Percentiles rank a stretch among this genome's conserved stretches.
Conservation (phyloP, 2,888 invertebrate species). For the Tetanocera ferruginea region DNA sequence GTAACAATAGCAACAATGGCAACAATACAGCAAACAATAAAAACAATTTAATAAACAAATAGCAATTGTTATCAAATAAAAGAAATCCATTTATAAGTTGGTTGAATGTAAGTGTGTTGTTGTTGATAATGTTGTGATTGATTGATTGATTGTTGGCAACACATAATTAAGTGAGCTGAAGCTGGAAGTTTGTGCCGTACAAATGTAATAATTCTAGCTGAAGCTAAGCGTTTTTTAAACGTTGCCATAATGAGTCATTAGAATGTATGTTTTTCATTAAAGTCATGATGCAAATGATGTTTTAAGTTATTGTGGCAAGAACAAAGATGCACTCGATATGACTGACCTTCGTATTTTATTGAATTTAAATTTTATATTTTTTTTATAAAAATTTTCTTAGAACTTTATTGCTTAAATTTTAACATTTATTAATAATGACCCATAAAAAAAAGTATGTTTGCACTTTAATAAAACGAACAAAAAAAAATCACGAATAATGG, state of each 20-base stretch:
- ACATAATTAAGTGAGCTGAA: slow-evolving; percentile 2
- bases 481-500: no score
- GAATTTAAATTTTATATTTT: no score
- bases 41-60: slow-evolving; percentile 26
- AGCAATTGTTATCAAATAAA: slow-evolving; percentile 32
- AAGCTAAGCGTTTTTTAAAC: slow-evolving; percentile 11
- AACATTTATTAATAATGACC: no score
- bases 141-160: slow-evolving; percentile 28
- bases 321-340: not conserved
- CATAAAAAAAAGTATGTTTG: no score
- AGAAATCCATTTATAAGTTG: slow-evolving; percentile 8
- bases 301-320: not conserved
- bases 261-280: not conserved
- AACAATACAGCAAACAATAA: not conserved
- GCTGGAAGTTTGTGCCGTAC: not conserved
- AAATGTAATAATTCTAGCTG: slow-evolving; percentile 5
- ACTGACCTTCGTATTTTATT: not conserved
- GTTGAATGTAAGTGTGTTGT: not conserved
- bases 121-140: not conserved
- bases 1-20: slow-evolving; percentile 9
- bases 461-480: no score
- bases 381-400: no score
- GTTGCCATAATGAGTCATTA: not conserved
- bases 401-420: no score
- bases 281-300: not conserved